Percentiles rank a stretch among this genome's conserved stretches.
These are phyloP conservation scores for human (Homo sapiens) DNA, from an alignment of 2,113 vertebrate genomes.

Conservation along the genomic window GRCh38 chr15:47972501-47973000, in stretches of 20 bases:
- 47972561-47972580: background rate
- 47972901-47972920: background rate
- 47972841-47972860: background rate
- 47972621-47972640: background rate
- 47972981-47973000: background rate
- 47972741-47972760: background rate
- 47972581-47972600: background rate
- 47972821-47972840: background rate
- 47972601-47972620: background rate
- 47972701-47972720: background rate
- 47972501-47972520: background rate
- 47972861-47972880: background rate
- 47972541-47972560: background rate
- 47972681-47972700: background rate
- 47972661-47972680: background rate
- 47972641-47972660: background rate
- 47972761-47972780: background rate
- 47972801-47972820: background rate
- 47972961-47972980: background rate
- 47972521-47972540: background rate
- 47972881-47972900: background rate
- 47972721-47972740: background rate
- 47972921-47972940: background rate
- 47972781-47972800: background rate
- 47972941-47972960: background rate